Evolutionary conservation across 2,888 invertebrate genomes (phyloP).

Genomic region (Heliconius erato): DNA sequence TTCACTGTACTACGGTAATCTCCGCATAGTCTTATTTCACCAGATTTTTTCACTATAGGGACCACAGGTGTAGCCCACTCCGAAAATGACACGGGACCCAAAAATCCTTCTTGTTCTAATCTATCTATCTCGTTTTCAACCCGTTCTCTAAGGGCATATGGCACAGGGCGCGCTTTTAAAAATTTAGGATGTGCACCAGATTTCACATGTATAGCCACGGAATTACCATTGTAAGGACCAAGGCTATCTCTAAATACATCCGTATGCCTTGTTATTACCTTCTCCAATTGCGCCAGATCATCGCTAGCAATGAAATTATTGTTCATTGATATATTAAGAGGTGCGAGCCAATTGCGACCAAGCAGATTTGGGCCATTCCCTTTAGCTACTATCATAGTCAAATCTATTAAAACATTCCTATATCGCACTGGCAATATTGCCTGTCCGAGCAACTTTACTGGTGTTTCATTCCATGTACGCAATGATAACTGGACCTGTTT

Average conservation of each 20-base stretch:
- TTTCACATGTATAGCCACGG: slow-evolving; percentile 53
- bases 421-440: slow-evolving; percentile 39
- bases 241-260: slow-evolving; percentile 52
- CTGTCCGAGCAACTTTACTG: slow-evolving; percentile 47
- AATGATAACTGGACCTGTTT: slow-evolving; percentile 13
- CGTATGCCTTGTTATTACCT: slow-evolving; percentile 29
- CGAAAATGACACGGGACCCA: too few species aligned
- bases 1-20: slow-evolving; percentile 53
- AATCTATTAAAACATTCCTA: slow-evolving; percentile 36
- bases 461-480: slow-evolving; percentile 48
- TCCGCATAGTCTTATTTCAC: slow-evolving; percentile 32
- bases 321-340: slow-evolving; percentile 26
- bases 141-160: slow-evolving; percentile 53
- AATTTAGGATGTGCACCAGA: slow-evolving; percentile 52
- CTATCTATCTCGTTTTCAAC: slow-evolving; percentile 51
- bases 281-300: neutral
- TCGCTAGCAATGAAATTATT: slow-evolving; percentile 5
- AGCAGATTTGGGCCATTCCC: slow-evolving; percentile 45
- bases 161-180: slow-evolving; percentile 47
- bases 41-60: too few species aligned
- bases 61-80: too few species aligned
- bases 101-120: neutral
- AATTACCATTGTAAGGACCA: slow-evolving; percentile 36
- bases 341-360: slow-evolving; percentile 46
- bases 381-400: slow-evolving; percentile 46